phyloP scores from a whole-genome alignment of 2,113 vertebrate genomes.

The Jaculus jaculus region DNA sequence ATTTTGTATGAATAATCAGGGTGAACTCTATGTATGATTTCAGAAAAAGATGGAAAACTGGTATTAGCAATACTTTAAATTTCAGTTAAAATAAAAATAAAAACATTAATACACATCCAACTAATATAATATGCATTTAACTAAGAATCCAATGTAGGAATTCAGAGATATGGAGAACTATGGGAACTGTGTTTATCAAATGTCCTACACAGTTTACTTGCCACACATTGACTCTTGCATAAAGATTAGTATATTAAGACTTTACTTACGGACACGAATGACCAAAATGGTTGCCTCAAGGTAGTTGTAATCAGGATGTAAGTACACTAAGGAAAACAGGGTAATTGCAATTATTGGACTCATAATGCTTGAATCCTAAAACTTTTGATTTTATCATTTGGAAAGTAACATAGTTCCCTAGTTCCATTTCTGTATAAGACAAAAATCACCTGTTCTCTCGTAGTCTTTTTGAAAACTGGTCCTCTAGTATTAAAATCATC shows the following conservation, averaged over 20 bases:
- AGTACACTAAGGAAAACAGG: background rate
- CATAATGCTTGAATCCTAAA: background rate
- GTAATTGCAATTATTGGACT: background rate
- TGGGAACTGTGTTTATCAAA: background rate
- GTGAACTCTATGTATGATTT: background rate
- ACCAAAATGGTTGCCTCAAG: background rate
- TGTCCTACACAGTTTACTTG: background rate
- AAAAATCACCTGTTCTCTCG: background rate
- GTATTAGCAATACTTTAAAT: slow-evolving; percentile 21
- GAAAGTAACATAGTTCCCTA: background rate
- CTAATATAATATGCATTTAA: background rate
- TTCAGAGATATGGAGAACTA: background rate
- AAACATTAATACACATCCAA: background rate
- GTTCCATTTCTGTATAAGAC: background rate
- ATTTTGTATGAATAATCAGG: background rate
- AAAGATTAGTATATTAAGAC: background rate
- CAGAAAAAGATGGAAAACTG: background rate
- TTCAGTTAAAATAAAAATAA: background rate
- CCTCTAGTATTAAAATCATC: background rate
- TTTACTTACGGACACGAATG: slow-evolving; percentile 12
- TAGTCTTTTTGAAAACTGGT: background rate
- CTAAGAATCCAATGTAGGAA: background rate
- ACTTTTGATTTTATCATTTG: background rate
- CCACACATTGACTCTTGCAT: background rate
- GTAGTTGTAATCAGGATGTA: background rate